Evolutionary conservation across 2,113 vertebrate genomes (phyloP).

Genomic region (Triplophysa tibetana): DNA sequence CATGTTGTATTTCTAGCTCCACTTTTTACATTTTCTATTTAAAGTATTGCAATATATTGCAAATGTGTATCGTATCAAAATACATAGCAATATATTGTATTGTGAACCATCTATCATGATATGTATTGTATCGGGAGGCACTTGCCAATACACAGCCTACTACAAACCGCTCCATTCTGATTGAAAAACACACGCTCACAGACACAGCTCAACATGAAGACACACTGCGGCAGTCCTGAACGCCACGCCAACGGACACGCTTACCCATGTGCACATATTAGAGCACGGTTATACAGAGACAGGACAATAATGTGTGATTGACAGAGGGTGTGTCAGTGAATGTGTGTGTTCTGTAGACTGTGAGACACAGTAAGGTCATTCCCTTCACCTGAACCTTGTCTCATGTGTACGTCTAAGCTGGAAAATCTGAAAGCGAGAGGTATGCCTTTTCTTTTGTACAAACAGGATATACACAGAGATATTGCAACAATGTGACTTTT

Average conservation of each 20-base stretch:
- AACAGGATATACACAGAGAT: not conserved
- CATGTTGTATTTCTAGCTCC: too few relatives aligned
- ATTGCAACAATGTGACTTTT: not conserved
- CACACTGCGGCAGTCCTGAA: conserved; percentile 40
- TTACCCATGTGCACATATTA: conserved; percentile 18
- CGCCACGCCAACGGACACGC: conserved; percentile 6
- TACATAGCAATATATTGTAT: too few relatives aligned
- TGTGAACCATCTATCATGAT: too few relatives aligned
- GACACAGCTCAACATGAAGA: conserved; percentile 16
- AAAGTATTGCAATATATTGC: too few relatives aligned
- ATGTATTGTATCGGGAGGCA: too few relatives aligned
- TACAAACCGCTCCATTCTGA: not conserved
- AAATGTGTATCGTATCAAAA: too few relatives aligned
- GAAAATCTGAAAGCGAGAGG: not conserved
- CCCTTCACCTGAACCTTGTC: not conserved
- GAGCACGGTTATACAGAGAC: not conserved
- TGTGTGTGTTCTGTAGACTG: not conserved
- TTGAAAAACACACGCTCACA: not conserved
- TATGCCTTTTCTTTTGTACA: not conserved
- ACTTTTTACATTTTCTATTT: too few relatives aligned
- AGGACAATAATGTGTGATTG: not conserved
- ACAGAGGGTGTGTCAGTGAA: not conserved
- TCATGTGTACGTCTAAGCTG: not conserved
- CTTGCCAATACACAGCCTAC: too few relatives aligned
- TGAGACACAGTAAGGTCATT: not conserved